Evolutionary conservation across 2,888 invertebrate genomes (phyloP), one percentile per base, ranked within the genome.

Genomic region (Noctua pronuba): DNA sequence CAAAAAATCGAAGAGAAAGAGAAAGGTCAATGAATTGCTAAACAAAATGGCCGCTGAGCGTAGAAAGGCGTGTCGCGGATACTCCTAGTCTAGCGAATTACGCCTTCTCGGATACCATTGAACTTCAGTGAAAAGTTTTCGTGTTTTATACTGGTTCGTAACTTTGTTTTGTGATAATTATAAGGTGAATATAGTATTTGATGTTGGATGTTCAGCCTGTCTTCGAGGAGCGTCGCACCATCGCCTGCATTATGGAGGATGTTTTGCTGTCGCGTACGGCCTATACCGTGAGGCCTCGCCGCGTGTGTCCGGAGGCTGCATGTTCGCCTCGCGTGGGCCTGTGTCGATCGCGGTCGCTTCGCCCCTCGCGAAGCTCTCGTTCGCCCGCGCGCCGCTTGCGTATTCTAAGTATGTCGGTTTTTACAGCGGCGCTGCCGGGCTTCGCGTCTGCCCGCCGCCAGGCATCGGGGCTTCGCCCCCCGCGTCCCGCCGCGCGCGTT

Each of bases 81-180:
- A 91, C 88, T 88, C 68, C 89, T 95, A 93, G 90, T 66, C 89
- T 95, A 93, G 90, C 93, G 93, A 95, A 90, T 90, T 91, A 90
- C 94, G 90, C 92, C 94, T 90, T 88, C 92, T 91, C 92, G 91
- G 90, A 92, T 92, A 92, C 93, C 89, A 87, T 94, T 94, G 93
- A 95, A 95, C 95, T 94, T 94, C 95, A 94, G 96, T 96, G 96
- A 94, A 96, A 93, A 89, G 95, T 95, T 95, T 93, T 92, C 95
- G 96, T 96, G 96, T 95, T 93, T 85, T 92, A 91, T 93, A 92
- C 96, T 96, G 96, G 96, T 96, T 95, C 96, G 96, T 96, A 96
- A 96, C 96, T 94, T 96, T 96, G 95, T 95, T 93, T 96, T 96
- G 96, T 96, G 96, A 94, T 95, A 94, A 93, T 88, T 89, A 92